Conservation (phyloP, 2,888 invertebrate species). For the Lepidocyrtinus sp. region DNA sequence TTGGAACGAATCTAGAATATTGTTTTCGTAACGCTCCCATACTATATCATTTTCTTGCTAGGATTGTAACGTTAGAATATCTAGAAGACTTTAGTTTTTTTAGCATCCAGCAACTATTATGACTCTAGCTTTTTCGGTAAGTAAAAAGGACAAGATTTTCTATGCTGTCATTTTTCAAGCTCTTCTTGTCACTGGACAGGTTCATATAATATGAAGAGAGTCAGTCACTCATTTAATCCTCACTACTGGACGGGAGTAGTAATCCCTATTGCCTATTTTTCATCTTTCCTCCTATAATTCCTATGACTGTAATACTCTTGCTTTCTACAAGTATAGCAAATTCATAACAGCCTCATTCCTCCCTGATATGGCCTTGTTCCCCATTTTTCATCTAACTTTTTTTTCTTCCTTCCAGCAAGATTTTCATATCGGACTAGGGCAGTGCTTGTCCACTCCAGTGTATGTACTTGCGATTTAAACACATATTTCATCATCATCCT, state of each 20-base stretch:
- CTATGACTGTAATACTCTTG: no score
- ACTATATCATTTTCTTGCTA: background rate
- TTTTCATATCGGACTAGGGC: background rate
- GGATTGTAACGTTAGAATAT: no score
- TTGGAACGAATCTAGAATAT: background rate
- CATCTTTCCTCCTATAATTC: constrained; percentile 7
- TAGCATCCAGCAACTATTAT: no score
- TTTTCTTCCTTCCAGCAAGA: constrained; percentile 7
- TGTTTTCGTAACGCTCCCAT: constrained; percentile 9
- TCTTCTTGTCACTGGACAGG: constrained; percentile 30
- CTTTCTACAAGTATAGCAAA: background rate
- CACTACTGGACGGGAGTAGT: background rate
- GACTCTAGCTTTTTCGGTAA: background rate
- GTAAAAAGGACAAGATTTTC: background rate
- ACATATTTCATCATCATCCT: constrained; percentile 15
- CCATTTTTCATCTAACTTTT: constrained; percentile 42
- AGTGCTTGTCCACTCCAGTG: background rate
- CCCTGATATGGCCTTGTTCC: constrained; percentile 18
- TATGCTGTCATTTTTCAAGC: constrained; percentile 45
- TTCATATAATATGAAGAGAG: constrained; percentile 30
- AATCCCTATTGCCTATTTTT: constrained; percentile 18
- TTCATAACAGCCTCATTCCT: constrained; percentile 1
- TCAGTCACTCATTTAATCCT: constrained; percentile 18
- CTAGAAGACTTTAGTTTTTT: no score
- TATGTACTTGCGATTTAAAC: background rate